phyloP scores from a whole-genome alignment of 2,113 vertebrate genomes.

The Myiozetetes cayanensis region DNA sequence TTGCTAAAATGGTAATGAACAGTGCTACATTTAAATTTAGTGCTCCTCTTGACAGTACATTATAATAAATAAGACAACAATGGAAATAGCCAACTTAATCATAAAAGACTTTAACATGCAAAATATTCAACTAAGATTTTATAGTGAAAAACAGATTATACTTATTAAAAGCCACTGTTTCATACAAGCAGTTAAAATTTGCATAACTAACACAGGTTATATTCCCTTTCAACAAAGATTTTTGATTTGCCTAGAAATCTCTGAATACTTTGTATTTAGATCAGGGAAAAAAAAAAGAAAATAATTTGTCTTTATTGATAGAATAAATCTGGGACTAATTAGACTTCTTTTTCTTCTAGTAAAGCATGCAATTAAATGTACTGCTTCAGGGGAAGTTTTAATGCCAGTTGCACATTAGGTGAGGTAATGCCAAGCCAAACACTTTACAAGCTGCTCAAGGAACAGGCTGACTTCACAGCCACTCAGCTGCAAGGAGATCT shows the following conservation, averaged over 20 bases:
- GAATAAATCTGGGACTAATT: slow-evolving; percentile 54
- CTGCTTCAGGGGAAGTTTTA: slow-evolving; percentile 52
- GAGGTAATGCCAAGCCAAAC: slow-evolving; percentile 55
- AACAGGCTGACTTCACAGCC: slow-evolving; percentile 18
- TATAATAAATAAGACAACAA: slow-evolving; percentile 24
- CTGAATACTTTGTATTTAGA: slow-evolving; percentile 1
- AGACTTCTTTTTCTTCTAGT: slow-evolving; percentile 15
- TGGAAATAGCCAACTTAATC: neutral
- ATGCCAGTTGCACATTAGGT: neutral
- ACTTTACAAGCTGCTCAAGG: slow-evolving; percentile 26
- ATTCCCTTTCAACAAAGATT: neutral
- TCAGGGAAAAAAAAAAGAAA: neutral
- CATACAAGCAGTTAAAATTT: neutral
- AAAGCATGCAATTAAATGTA: slow-evolving; percentile 30
- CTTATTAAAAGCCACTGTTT: neutral
- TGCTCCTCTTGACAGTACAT: neutral
- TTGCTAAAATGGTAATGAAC: neutral
- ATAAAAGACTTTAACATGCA: neutral
- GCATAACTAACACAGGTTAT: neutral
- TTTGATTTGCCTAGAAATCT: neutral
- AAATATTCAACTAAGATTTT: slow-evolving; percentile 12
- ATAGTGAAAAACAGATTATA: neutral
- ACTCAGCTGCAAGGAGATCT: neutral
- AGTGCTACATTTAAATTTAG: neutral
- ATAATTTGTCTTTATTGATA: slow-evolving; percentile 23